A percentile compares a stretch with the other conserved stretches of the same genome.
Evolutionary conservation across 2,888 invertebrate species (phyloP).

Genomic region (Parnassius glacialis): DNA sequence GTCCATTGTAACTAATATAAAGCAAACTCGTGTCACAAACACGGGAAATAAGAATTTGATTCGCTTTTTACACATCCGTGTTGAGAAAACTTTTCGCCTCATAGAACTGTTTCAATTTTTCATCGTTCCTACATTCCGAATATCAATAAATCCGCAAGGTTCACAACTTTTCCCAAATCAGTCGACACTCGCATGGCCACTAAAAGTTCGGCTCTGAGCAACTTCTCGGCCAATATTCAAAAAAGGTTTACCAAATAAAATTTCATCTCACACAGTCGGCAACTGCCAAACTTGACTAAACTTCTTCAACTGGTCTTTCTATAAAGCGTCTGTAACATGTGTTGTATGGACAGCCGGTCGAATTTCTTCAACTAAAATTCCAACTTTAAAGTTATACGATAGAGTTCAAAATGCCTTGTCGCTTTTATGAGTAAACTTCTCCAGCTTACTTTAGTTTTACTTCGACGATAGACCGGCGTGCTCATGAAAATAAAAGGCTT

Average conservation of each 20-base stretch:
- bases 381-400: slow-evolving; percentile 35
- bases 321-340: slow-evolving; percentile 68
- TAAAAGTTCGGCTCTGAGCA: slow-evolving; percentile 30
- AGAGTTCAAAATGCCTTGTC: slow-evolving; percentile 35
- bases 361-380: slow-evolving; percentile 40
- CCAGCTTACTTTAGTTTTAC: slow-evolving; percentile 57
- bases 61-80: not conserved
- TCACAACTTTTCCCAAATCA: slow-evolving; percentile 25
- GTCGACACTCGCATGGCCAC: slow-evolving; percentile 34
- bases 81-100: not conserved
- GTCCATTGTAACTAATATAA: no score
- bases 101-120: slow-evolving; percentile 29
- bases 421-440: slow-evolving; percentile 29
- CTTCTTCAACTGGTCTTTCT: slow-evolving; percentile 48
- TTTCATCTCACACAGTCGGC: slow-evolving; percentile 57
- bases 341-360: slow-evolving; percentile 61
- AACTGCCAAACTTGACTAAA: slow-evolving; percentile 54
- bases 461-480: slow-evolving; percentile 56
- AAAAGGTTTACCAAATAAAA: slow-evolving; percentile 64
- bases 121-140: slow-evolving; percentile 24
- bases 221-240: slow-evolving; percentile 55
- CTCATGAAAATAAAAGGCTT: slow-evolving; percentile 62
- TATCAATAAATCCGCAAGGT: slow-evolving; percentile 29
- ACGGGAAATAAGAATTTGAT: no score
- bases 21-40: no score